Conservation (phyloP, 1,140 invertebrate genomes). For the Antheraea pernyi region DNA sequence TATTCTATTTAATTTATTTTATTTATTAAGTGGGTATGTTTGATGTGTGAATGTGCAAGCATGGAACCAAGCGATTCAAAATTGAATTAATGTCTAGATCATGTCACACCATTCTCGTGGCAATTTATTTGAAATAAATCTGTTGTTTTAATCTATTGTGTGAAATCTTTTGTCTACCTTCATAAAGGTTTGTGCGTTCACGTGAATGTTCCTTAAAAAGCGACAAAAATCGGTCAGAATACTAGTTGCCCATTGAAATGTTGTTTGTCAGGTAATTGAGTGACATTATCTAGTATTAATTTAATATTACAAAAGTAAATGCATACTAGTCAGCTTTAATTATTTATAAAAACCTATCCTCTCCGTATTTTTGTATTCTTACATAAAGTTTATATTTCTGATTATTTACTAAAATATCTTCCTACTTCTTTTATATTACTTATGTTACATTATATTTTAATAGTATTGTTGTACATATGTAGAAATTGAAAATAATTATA, state of each 20-base stretch:
- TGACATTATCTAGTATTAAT: constrained; percentile 80
- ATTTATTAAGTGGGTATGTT: constrained; percentile 77
- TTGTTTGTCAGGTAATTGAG: constrained; percentile 54
- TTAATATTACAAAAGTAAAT: constrained; percentile 73
- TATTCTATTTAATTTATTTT: constrained; percentile 75
- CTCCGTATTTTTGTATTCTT: constrained; percentile 29
- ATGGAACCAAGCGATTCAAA: constrained; percentile 63
- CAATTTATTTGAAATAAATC: constrained; percentile 78
- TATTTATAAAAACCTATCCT: constrained; percentile 60
- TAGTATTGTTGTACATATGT: constrained; percentile 41
- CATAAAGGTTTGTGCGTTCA: constrained; percentile 58
- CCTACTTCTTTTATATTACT: constrained; percentile 32
- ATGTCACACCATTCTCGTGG: constrained; percentile 77
- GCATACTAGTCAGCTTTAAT: constrained; percentile 68
- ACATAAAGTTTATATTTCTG: constrained; percentile 33
- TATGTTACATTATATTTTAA: constrained; percentile 30
- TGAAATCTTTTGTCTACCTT: constrained; percentile 69
- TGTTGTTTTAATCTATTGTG: constrained; percentile 73
- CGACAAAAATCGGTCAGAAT: constrained; percentile 61
- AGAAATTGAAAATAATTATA: constrained; percentile 45
- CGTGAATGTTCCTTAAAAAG: constrained; percentile 8
- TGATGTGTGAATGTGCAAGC: constrained; percentile 74
- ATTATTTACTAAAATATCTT: constrained; percentile 32
- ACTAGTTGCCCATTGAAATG: constrained; percentile 47
- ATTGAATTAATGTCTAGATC: constrained; percentile 76